Evolutionary conservation across 2,113 vertebrate genomes (phyloP).

Genomic region (Lamprotornis superbus): DNA sequence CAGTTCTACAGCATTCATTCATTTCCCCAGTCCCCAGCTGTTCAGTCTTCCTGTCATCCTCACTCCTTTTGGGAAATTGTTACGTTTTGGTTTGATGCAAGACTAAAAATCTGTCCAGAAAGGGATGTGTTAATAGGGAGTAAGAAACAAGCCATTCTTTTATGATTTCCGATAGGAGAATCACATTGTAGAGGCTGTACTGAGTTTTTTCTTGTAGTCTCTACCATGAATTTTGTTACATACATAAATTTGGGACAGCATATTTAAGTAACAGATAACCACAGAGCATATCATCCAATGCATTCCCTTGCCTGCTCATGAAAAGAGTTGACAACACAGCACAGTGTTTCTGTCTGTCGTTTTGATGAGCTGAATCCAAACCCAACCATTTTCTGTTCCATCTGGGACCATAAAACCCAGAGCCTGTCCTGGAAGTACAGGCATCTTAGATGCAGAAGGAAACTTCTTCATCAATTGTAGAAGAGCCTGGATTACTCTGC

Average conservation of each 20-base stretch:
- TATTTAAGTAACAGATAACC: not conserved
- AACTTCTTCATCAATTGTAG: not conserved
- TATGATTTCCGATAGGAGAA: not conserved
- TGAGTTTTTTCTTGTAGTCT: not conserved
- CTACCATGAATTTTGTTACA: not conserved
- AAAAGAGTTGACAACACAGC: not conserved
- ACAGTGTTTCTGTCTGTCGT: constrained; percentile 5
- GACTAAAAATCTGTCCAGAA: not conserved
- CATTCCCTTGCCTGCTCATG: not conserved
- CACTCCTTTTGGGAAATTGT: not conserved
- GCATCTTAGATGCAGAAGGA: not conserved
- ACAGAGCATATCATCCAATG: not conserved
- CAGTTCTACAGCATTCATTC: not conserved
- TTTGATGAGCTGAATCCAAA: constrained; percentile 29
- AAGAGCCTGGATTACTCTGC: not conserved
- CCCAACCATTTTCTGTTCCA: not conserved
- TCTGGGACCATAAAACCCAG: not conserved
- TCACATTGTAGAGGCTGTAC: not conserved
- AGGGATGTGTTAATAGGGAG: not conserved
- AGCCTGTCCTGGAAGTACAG: not conserved
- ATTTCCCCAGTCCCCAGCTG: not conserved
- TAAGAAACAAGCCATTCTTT: not conserved
- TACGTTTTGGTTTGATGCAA: not conserved
- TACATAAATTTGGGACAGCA: not conserved
- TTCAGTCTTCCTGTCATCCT: constrained; percentile 24